These are phyloP conservation scores for Sylvilagus floridanus DNA, from an alignment of 2,797 vertebrate genomes.

Conservation along the genomic window DNA sequence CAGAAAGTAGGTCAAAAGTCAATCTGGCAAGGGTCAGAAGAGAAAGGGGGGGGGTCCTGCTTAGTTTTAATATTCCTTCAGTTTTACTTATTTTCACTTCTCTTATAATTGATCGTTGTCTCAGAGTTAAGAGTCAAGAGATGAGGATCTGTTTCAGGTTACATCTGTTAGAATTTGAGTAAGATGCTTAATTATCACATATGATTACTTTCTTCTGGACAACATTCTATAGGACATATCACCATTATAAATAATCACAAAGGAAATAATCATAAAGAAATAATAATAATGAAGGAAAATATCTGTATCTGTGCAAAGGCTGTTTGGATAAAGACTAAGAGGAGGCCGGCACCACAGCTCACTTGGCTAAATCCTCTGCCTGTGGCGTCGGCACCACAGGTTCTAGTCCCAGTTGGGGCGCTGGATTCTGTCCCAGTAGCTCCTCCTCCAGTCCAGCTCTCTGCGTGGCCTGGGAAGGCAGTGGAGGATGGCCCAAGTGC, in stretches of 20 bases:
- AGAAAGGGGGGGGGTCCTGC: no score
- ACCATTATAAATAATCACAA: background rate
- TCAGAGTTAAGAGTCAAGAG: background rate
- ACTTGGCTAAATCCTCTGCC: no score
- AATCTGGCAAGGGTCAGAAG: no score
- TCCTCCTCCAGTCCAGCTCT: no score
- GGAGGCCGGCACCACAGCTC: no score
- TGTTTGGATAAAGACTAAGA: background rate
- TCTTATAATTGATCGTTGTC: background rate
- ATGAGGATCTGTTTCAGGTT: slow-evolving; percentile 33
- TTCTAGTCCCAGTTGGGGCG: no score
- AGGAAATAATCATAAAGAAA: background rate
- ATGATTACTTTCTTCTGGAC: background rate
- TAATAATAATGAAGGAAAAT: background rate
- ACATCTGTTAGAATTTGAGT: slow-evolving; percentile 61
- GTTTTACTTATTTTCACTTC: slow-evolving; percentile 52
- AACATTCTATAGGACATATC: slow-evolving; percentile 25
- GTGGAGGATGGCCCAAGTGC: no score
- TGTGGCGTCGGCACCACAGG: no score
- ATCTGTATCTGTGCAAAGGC: background rate
- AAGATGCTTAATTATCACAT: background rate
- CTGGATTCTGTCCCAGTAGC: no score
- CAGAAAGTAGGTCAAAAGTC: no score
- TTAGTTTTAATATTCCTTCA: no score
- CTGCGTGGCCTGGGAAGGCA: no score